Base-by-base conservation (phyloP, 2,113 vertebrate genomes). In the Falcunculus frontatus region DNA sequence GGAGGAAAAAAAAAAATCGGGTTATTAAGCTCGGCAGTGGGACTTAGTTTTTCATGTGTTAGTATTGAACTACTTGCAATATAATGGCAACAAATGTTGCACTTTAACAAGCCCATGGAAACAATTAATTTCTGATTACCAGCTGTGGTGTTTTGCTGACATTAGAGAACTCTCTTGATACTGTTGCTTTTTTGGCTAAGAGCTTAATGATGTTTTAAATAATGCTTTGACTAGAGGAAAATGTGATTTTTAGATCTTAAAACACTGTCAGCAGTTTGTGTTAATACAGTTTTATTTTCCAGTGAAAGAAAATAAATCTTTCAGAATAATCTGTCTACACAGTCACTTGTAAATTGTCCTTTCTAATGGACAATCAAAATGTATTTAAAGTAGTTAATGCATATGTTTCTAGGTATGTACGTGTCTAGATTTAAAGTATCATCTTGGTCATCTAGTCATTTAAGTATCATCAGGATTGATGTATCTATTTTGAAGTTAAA, bases 191-290 rank as follows among this genome's bases (percentile, higher is more conserved):
- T 98, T 98, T 98, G 93, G 97, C 91, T 81, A 44, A 49, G 80
- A 89, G 92, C 74, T 89, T 96, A 92, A 75, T 64, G 69, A 75
- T 94, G 95, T 96, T 95, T 98, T 98, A 98, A 98, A 97, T 97
- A 97, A 95, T 97, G 86, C 95, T 96, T 62, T 93, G 76, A 96
- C 73, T 95, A 92, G 92, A 93, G 95, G 97, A 98, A 86, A 98
- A 98, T 97, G 89, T 64, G 90, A 79, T 83, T 93, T 93, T 67
- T 72, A 78, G 75, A 44, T 79, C 47, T 96, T 88, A 49, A 94
- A 69, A 88, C 53, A 86, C 60, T 90, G 80, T 46, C 88, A 92
- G 55, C 41, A 49, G 68, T 84, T 89, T 89, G 12, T 92, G 46
- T 85, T 83, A 50, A 44, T 91, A 8, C 10, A 86, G 32, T 69